Base-by-base conservation (phyloP, 2,797 vertebrate genomes). In the Acanthornis magna region DNA sequence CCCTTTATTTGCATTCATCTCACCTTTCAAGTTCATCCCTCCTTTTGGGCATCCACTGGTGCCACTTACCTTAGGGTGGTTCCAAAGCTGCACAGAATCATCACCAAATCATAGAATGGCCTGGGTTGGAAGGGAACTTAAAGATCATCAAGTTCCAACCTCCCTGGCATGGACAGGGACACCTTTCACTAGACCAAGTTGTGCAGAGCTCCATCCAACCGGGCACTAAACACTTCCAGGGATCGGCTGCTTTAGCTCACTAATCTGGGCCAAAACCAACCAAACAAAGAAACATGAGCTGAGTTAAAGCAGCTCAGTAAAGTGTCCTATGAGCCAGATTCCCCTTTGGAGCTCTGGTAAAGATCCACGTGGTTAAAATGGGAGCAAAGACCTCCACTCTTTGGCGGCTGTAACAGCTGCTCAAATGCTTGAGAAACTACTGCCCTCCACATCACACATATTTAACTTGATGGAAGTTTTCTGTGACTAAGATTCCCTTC, bases 281-380 rank as follows among this genome's bases (percentile, higher is more conserved):
- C 2, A 17, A 48, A 27, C 4, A 60, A 83, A 30, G 30, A 23
- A 13, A 1, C 8, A 30, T 2, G 1, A 71, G 7, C 1, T 2
- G 25, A n/a, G 29, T 22, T 57, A 68, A 43, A 62, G 26, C 42
- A 75, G 42, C 22, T 75, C 70, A 54, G 27, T 26, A 10, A 84
- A 40, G n/a, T 2, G 30, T 7, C 11, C 73, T 13, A 1, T 0
- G 7, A 63, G 23, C 38, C 38, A 15, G 5, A 11, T 23, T 58
- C 0, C 1, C 13, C 20, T 2, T 8, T 4, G 30, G 16, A 29
- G 12, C 34, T 32, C 34, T 15, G 27, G 29, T 30, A 25, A 71
- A 50, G 61, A 20, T 13, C 48, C 23, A 40, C 0, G 4, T 12
- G 38, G 26, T 22, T 40, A 15, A 17, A 51, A 26, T 11, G 7